Conservation (phyloP, 2,888 invertebrate genomes). For the Drosophila eohydei region DNA sequence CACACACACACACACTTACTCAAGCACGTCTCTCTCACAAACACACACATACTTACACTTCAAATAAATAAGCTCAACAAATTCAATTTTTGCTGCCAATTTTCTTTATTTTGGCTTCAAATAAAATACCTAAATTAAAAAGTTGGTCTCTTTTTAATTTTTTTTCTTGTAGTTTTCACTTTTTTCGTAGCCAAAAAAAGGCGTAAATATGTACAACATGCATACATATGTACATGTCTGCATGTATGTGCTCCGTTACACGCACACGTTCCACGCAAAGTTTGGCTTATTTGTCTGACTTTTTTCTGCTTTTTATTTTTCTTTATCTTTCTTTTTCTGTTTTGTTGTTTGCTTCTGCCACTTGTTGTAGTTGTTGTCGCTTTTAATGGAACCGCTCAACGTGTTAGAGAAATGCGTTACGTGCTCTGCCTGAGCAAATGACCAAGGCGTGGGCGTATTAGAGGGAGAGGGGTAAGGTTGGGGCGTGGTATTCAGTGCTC, state of each 20-base stretch:
- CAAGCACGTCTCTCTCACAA: slow-evolving; percentile 12
- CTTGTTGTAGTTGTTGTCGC: slow-evolving; percentile 26
- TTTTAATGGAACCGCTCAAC: slow-evolving; percentile 48
- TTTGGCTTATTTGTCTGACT: slow-evolving; percentile 58
- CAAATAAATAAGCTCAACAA: slow-evolving; percentile 32
- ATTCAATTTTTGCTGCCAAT: slow-evolving; percentile 59
- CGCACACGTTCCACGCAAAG: slow-evolving; percentile 65
- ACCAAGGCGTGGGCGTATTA: slow-evolving; percentile 11
- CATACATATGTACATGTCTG: neutral
- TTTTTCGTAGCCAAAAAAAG: slow-evolving; percentile 54
- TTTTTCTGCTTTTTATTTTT: slow-evolving; percentile 12
- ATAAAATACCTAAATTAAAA: slow-evolving; percentile 37
- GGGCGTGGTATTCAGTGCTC: slow-evolving; percentile 6
- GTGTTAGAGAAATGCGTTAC: slow-evolving; percentile 75
- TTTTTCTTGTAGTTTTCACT: slow-evolving; percentile 64
- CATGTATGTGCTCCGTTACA: slow-evolving; percentile 35
- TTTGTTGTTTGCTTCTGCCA: slow-evolving; percentile 33
- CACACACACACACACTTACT: slow-evolving; percentile 11
- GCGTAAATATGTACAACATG: slow-evolving; percentile 14
- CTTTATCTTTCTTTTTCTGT: slow-evolving; percentile 8
- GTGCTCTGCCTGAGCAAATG: slow-evolving; percentile 63
- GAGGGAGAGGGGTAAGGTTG: neutral
- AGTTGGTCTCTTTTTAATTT: slow-evolving; percentile 52
- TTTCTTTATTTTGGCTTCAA: slow-evolving; percentile 54
- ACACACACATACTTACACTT: neutral